phyloP scores from a whole-genome alignment of 2,888 invertebrate species.

The Rhagophthalmus giganteus region DNA sequence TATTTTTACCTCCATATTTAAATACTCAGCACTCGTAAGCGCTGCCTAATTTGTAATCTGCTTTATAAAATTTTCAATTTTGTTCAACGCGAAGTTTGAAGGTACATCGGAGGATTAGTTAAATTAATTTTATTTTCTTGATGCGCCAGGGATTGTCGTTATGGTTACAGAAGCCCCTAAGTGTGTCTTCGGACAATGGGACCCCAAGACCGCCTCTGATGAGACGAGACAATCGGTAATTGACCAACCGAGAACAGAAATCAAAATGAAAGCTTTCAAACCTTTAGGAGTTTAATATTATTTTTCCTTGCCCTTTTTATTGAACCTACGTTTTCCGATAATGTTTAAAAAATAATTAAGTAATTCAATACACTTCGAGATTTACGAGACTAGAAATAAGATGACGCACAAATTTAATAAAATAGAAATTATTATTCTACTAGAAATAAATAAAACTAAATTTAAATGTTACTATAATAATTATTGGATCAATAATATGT shows the following conservation, averaged over 20 bases:
- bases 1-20: constrained; percentile 14
- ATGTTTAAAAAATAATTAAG: too few relatives aligned
- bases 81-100: constrained; percentile 34
- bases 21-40: constrained; percentile 10
- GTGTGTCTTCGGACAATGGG: constrained; percentile 41
- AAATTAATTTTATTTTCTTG: constrained; percentile 47
- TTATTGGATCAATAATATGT: too few relatives aligned
- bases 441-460: too few relatives aligned
- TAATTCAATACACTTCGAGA: too few relatives aligned
- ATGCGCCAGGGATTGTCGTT: constrained; percentile 41
- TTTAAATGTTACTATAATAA: too few relatives aligned
- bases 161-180: constrained; percentile 41
- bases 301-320: not conserved
- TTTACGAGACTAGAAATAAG: too few relatives aligned
- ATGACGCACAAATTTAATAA: too few relatives aligned
- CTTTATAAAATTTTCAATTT: constrained; percentile 38
- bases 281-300: not conserved
- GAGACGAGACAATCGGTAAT: constrained; percentile 47
- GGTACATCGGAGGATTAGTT: constrained; percentile 39
- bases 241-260: constrained; percentile 40
- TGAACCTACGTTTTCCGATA: not conserved
- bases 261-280: constrained; percentile 22
- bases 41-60: constrained; percentile 33
- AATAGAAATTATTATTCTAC: too few relatives aligned
- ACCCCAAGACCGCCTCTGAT: constrained; percentile 39